Base-by-base conservation (phyloP, 2,888 invertebrate species). In the Scaptomyza caliginosa region DNA sequence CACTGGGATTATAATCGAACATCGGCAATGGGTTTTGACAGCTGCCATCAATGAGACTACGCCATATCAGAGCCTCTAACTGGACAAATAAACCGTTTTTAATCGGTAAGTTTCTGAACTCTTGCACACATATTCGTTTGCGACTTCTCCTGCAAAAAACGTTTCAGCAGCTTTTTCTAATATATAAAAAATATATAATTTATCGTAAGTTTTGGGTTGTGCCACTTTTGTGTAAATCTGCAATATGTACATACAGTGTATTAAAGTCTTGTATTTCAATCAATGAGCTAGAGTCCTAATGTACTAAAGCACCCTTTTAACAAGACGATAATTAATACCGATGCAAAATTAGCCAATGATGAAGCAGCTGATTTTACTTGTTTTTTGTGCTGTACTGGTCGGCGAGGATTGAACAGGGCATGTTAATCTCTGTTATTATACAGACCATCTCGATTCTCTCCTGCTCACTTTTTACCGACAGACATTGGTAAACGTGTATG, bases 261-360 rank as follows among this genome's bases (percentile, higher is more conserved):
- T n/a, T n/a, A n/a, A n/a, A n/a, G n/a, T n/a, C n/a, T n/a, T n/a
- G n/a, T n/a, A n/a, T n/a, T n/a, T n/a, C n/a, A n/a, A n/a, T n/a
- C n/a, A n/a, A n/a, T n/a, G 11, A 5, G 30, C n/a, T 30, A n/a
- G 30, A n/a, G 5, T n/a, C n/a, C 8, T 0, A n/a, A n/a, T 24
- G 19, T 34, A 8, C 16, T 26, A 55, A 67, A 55, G 56, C 60
- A 68, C 64, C 52, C 79, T 67, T 69, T 63, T 45, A 30, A 45
- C 36, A 43, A 32, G 28, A 38, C 39, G 50, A 55, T 71, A 83
- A 84, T 83, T 84, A 84, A 49, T 17, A 39, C 42, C 28, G 32
- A 54, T 43, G 48, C 57, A 52, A 86, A 83, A 83, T 83, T 86
- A 83, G 82, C 82, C 82, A 83, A 83, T 83, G 86, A 86, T 78